Evolutionary conservation across 1,140 invertebrate species (phyloP).

Genomic region (Heliothis subflexa): DNA sequence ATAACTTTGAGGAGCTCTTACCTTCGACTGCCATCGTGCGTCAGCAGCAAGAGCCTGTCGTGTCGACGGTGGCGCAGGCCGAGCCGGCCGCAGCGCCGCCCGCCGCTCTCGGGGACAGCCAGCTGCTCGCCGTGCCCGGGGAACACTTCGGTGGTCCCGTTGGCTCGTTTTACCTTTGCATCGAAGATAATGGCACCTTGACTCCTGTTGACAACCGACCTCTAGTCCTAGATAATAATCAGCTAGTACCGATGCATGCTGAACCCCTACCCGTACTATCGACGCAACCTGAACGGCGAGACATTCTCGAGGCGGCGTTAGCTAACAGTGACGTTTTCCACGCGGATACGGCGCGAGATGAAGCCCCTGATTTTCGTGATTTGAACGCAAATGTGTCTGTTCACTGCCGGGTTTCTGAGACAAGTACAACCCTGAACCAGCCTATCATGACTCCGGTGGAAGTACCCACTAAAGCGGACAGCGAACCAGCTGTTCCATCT

Average conservation of each 20-base stretch:
- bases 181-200: conserved; percentile 90
- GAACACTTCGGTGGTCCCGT: conserved; percentile 89
- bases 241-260: conserved; percentile 85
- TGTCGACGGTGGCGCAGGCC: conserved; percentile 49
- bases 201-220: conserved; percentile 90
- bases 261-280: conserved; percentile 66
- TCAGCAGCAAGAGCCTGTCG: conserved; percentile 51
- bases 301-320: conserved; percentile 91
- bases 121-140: conserved; percentile 89
- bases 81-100: conserved; percentile 64
- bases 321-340: conserved; percentile 92
- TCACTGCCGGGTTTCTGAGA: conserved; percentile 89
- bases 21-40: conserved; percentile 78
- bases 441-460: conserved; percentile 93
- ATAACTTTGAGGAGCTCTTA: conserved; percentile 81
- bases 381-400: conserved; percentile 84
- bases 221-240: conserved; percentile 87
- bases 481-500: conserved; percentile 74
- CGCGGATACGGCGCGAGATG: conserved; percentile 85
- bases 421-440: conserved; percentile 90
- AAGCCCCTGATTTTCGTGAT: conserved; percentile 86
- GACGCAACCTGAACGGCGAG: conserved; percentile 85
- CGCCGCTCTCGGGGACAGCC: conserved; percentile 84
- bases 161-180: conserved; percentile 88
- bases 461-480: conserved; percentile 88